Conservation (phyloP, 2,797 vertebrate species). For the Lepus oiostolus region DNA sequence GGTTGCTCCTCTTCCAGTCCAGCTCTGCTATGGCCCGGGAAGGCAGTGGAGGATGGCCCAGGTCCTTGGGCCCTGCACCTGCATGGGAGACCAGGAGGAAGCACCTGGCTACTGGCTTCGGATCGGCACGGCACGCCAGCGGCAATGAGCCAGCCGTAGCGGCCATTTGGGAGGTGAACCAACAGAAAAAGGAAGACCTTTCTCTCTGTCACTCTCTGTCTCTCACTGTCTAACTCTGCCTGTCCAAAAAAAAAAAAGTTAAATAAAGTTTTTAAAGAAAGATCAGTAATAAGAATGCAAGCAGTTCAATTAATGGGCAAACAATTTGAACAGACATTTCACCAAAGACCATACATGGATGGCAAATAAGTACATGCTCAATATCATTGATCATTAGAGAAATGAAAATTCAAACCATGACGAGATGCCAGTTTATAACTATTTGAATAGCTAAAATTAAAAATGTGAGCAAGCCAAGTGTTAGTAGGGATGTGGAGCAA, state of each 20-base stretch:
- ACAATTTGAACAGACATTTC: neutral
- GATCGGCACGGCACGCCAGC: accelerated
- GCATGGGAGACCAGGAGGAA: too few relatives aligned
- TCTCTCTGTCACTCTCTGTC: too few relatives aligned
- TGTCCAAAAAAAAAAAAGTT: neutral
- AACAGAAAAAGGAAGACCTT: too few relatives aligned
- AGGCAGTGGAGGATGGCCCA: too few relatives aligned
- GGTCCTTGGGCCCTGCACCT: too few relatives aligned
- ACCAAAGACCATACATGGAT: neutral
- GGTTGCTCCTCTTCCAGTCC: too few relatives aligned
- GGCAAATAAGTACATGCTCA: neutral
- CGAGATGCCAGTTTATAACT: neutral
- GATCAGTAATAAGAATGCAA: neutral
- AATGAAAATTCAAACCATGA: conserved; percentile 9
- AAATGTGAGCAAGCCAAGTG: conserved; percentile 7
- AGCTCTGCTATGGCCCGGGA: too few relatives aligned
- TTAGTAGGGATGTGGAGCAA: neutral
- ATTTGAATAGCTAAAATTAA: neutral
- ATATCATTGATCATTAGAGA: neutral
- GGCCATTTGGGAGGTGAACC: too few relatives aligned
- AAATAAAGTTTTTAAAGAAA: neutral
- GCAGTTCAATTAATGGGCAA: neutral
- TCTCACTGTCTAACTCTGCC: too few relatives aligned
- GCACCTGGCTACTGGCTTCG: too few relatives aligned
- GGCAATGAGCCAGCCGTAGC: accelerated